A percentile compares a stretch with the other conserved stretches of the same genome.
Evolutionary conservation across 2,113 vertebrate genomes (phyloP).

Genomic region (Paramormyrops kingsleyae): DNA sequence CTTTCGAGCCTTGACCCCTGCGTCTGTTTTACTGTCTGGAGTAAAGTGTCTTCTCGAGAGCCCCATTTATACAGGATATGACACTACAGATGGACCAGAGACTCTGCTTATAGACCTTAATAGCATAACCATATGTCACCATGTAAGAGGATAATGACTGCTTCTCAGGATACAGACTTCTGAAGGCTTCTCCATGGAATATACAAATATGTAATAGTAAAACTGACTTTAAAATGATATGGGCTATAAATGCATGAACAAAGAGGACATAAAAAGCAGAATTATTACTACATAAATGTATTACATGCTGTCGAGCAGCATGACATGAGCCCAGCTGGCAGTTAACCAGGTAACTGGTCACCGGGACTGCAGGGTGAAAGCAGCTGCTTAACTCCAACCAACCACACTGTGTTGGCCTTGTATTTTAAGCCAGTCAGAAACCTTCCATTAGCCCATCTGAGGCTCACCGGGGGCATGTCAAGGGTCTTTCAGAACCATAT

Average conservation of each 20-base stretch:
- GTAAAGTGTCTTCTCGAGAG: neutral
- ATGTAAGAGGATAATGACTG: neutral
- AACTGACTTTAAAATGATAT: neutral
- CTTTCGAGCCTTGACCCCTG: neutral
- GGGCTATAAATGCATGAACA: neutral
- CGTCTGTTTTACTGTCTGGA: neutral
- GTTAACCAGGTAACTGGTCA: neutral
- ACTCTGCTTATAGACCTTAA: neutral
- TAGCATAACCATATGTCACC: conserved; percentile 1
- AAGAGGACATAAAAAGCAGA: neutral
- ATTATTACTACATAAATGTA: neutral
- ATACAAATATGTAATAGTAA: neutral
- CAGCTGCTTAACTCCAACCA: neutral
- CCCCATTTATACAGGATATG: neutral
- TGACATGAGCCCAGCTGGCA: neutral
- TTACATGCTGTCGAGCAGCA: neutral
- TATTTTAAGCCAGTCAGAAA: neutral
- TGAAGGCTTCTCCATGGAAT: neutral
- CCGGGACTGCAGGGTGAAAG: neutral
- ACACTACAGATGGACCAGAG: neutral
- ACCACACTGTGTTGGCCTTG: neutral
- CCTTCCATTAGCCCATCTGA: neutral
- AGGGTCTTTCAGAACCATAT: conserved; percentile 2
- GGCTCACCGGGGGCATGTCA: neutral
- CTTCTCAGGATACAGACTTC: neutral